phyloP scores from a whole-genome alignment of 2,888 invertebrate genomes.

The Cephus pulcher region DNA sequence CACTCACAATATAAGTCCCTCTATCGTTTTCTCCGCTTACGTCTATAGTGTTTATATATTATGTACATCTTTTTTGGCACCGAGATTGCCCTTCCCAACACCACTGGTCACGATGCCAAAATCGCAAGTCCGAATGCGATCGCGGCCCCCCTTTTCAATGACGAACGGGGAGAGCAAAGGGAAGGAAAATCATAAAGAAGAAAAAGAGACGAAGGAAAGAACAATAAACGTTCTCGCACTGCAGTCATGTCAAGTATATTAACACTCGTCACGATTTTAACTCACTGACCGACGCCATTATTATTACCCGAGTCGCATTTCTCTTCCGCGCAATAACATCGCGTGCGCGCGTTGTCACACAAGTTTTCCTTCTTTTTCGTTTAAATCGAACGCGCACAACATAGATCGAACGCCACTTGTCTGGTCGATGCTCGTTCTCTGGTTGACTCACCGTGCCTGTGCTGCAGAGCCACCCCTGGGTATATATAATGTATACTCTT shows the following conservation, averaged over 20 bases:
- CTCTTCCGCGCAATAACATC: background rate
- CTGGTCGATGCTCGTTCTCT: conserved; percentile 31
- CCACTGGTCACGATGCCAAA: conserved; percentile 38
- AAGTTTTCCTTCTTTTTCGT: background rate
- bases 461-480: conserved; percentile 40
- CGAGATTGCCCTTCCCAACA: conserved; percentile 47
- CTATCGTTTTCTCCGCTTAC: conserved; percentile 30
- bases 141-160: background rate
- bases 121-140: conserved; percentile 32
- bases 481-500: background rate
- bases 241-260: background rate
- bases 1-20: conserved; percentile 16
- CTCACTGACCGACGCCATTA: background rate
- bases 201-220: background rate
- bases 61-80: conserved; percentile 65
- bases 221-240: background rate
- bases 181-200: background rate
- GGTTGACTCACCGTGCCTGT: conserved; percentile 44
- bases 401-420: conserved; percentile 16
- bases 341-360: background rate
- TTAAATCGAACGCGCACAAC: background rate
- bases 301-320: background rate
- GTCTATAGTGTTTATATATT: conserved; percentile 58
- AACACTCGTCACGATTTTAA: background rate
- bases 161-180: background rate